Evolutionary conservation across 2,797 vertebrate genomes (phyloP).

Genomic region (Gobionotothen gibberifrons): DNA sequence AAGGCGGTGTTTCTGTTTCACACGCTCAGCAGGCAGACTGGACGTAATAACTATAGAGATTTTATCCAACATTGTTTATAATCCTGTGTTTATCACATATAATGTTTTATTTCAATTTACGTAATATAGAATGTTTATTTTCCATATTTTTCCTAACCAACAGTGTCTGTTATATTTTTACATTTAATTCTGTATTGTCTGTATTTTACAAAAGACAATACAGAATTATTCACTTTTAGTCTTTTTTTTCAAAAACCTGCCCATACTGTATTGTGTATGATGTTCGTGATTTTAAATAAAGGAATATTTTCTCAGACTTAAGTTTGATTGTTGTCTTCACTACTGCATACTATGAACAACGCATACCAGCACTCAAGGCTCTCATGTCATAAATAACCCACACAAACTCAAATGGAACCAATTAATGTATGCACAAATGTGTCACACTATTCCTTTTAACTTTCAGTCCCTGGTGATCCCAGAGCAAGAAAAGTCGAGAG

Average conservation of each 20-base stretch:
- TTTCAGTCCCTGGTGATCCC: background rate
- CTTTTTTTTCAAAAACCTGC: background rate
- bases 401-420: constrained; percentile 3
- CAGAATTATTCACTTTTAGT: background rate
- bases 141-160: background rate
- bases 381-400: constrained; percentile 10
- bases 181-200: no score
- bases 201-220: background rate
- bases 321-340: constrained; percentile 24
- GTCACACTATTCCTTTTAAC: constrained; percentile 4
- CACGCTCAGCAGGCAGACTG: constrained; percentile 20
- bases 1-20: constrained; percentile 42
- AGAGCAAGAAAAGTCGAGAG: background rate
- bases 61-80: background rate
- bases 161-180: no score
- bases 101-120: background rate
- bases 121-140: background rate
- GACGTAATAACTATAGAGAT: constrained; percentile 26
- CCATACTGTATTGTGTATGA: background rate
- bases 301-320: constrained; percentile 26
- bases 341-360: constrained; percentile 21
- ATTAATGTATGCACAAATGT: constrained; percentile 9
- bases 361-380: constrained; percentile 6
- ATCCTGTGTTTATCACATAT: constrained; percentile 6
- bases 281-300: constrained; percentile 46